Evolutionary conservation across 1,140 invertebrate species (phyloP).

Genomic region (Cydia strobilella): DNA sequence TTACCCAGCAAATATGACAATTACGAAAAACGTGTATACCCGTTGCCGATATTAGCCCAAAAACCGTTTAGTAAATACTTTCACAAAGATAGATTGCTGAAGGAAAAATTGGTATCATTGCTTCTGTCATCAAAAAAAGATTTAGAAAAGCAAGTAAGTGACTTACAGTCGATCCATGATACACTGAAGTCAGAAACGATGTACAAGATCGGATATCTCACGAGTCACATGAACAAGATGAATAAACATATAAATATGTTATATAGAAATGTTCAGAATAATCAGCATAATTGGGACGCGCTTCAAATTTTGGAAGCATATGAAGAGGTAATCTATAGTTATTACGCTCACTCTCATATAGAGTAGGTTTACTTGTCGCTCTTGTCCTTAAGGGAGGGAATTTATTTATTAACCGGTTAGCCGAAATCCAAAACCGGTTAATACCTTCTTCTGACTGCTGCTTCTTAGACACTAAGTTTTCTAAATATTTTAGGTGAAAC

Average conservation of each 20-base stretch:
- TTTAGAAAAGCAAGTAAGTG: slow-evolving; percentile 6
- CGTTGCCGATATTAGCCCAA: neutral
- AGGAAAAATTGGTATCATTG: neutral
- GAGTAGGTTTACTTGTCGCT: too few species aligned
- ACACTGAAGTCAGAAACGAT: neutral
- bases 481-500: too few species aligned
- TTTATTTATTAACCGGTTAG: too few species aligned
- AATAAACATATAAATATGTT: neutral
- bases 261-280: slow-evolving; percentile 19
- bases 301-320: slow-evolving; percentile 33
- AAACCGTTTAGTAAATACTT: neutral
- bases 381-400: too few species aligned
- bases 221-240: slow-evolving; percentile 31
- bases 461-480: too few species aligned
- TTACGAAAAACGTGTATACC: neutral
- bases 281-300: slow-evolving; percentile 29
- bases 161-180: slow-evolving; percentile 5
- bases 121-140: neutral
- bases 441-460: too few species aligned
- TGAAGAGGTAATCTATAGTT: slow-evolving; percentile 34
- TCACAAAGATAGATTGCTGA: neutral
- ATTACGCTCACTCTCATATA: neutral
- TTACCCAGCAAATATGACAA: neutral
- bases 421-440: too few species aligned
- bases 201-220: slow-evolving; percentile 34